A percentile compares a stretch with the other conserved stretches of the same genome.
These are phyloP conservation scores for Helicoverpa assulta DNA, from an alignment of 2,888 invertebrate species.

Conservation along the genomic window DNA sequence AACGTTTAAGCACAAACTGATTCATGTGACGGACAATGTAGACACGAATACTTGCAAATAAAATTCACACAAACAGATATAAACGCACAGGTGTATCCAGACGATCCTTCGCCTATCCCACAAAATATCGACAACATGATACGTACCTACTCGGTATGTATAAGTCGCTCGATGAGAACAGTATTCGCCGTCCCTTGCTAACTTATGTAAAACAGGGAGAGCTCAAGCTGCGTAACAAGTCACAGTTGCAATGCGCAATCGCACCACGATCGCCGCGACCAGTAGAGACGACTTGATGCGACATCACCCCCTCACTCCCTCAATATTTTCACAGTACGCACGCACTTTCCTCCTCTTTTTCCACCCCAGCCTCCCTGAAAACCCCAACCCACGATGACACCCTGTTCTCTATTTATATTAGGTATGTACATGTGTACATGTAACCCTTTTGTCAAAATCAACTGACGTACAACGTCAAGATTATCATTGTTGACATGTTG, in stretches of 20 bases:
- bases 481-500: not conserved
- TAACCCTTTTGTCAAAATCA: slow-evolving; percentile 17
- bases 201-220: slow-evolving; percentile 71
- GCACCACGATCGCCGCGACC: slow-evolving; percentile 64
- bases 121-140: slow-evolving; percentile 86
- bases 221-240: slow-evolving; percentile 69
- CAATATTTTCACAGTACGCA: slow-evolving; percentile 52
- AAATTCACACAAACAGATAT: slow-evolving; percentile 66
- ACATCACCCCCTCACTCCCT: slow-evolving; percentile 64
- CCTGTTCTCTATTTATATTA: slow-evolving; percentile 27
- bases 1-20: slow-evolving; percentile 70
- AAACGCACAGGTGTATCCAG: slow-evolving; percentile 71
- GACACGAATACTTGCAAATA: slow-evolving; percentile 58
- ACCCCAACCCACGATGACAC: slow-evolving; percentile 38
- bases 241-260: slow-evolving; percentile 79
- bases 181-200: slow-evolving; percentile 84
- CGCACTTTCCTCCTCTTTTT: slow-evolving; percentile 56
- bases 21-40: slow-evolving; percentile 76
- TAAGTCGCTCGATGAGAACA: slow-evolving; percentile 77
- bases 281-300: slow-evolving; percentile 59
- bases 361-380: slow-evolving; percentile 57
- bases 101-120: slow-evolving; percentile 83
- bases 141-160: slow-evolving; percentile 77
- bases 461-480: slow-evolving; percentile 18
- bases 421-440: not conserved